phyloP scores from a whole-genome alignment of 1,140 invertebrate species.

The Tetraneura akinire region DNA sequence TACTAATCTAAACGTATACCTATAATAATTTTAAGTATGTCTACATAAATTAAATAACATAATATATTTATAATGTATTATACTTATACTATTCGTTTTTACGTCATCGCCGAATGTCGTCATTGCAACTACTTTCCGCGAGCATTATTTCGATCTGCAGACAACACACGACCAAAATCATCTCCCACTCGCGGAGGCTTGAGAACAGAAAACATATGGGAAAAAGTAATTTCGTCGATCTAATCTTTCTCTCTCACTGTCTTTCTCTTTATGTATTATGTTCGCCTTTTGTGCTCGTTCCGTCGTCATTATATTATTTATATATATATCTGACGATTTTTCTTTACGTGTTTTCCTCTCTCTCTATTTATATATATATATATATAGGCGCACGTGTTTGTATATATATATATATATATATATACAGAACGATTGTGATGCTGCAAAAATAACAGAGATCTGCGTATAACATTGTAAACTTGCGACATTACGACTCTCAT shows the following conservation, averaged over 20 bases:
- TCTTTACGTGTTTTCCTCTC: neutral
- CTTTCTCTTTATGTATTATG: too few species aligned
- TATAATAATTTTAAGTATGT: too few species aligned
- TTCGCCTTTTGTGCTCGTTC: constrained; percentile 10
- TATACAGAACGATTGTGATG: too few species aligned
- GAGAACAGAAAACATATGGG: constrained; percentile 41
- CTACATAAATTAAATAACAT: too few species aligned
- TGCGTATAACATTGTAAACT: too few species aligned
- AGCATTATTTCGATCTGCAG: constrained; percentile 22
- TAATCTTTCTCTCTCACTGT: constrained; percentile 19
- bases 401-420: neutral
- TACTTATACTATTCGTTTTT: neutral
- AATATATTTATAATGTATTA: too few species aligned
- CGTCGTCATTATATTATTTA: neutral
- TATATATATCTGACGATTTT: neutral
- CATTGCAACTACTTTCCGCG: constrained; percentile 21
- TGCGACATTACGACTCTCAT: too few species aligned
- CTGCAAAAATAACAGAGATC: too few species aligned
- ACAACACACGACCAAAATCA: neutral
- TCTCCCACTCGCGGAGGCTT: neutral
- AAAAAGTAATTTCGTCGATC: constrained; percentile 44
- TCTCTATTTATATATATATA: too few species aligned
- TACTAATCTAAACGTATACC: too few species aligned
- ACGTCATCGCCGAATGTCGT: neutral
- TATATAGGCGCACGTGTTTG: neutral